A percentile compares a stretch with the other conserved stretches of the same genome.
Evolutionary conservation across 2,888 invertebrate species (phyloP).

Genomic region (Lasiommata megera): DNA sequence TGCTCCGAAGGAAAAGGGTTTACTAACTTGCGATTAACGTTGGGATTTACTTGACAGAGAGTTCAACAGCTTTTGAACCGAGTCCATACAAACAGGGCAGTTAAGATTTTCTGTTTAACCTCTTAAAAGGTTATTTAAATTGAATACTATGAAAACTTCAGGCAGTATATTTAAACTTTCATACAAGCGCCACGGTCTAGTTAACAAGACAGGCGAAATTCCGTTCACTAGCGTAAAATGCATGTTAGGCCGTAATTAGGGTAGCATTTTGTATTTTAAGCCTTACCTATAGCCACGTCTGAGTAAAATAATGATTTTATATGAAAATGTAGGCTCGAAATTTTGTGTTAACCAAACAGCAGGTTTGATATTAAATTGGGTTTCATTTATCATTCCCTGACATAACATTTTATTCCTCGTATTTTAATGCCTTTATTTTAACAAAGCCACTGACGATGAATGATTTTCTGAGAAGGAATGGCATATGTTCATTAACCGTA

Average conservation of each 20-base stretch:
- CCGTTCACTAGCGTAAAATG: neutral
- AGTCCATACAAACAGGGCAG: no score
- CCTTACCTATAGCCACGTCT: neutral
- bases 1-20: no score
- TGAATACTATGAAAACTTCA: neutral
- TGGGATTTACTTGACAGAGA: no score
- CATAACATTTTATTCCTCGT: neutral
- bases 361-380: slow-evolving; percentile 2
- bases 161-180: neutral
- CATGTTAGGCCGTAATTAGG: slow-evolving; percentile 6
- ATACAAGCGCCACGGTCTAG: neutral
- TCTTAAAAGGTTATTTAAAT: no score
- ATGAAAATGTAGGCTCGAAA: slow-evolving; percentile 1
- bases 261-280: neutral
- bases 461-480: neutral
- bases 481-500: neutral
- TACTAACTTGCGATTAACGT: no score
- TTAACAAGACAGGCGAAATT: neutral
- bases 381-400: neutral
- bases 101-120: no score
- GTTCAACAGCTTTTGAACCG: no score
- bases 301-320: neutral
- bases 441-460: neutral
- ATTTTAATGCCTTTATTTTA: neutral
- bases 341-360: neutral